Conservation (phyloP, 2,888 invertebrate species). For the Polydrusus tereticollis region DNA sequence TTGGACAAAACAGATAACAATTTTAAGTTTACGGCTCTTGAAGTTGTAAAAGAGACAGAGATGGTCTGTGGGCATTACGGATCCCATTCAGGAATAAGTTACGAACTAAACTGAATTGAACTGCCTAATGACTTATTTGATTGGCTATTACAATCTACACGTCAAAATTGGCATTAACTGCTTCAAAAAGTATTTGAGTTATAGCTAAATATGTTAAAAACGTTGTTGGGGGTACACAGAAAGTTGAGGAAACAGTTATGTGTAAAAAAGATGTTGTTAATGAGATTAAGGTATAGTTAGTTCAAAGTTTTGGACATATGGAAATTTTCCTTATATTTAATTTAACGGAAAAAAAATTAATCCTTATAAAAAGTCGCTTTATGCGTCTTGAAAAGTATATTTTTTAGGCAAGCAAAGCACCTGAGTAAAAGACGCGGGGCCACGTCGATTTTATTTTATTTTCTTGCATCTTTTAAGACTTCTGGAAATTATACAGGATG, state of each 20-base stretch:
- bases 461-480: too few species aligned
- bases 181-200: constrained; percentile 12
- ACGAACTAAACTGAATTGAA: constrained; percentile 30
- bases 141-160: constrained; percentile 20
- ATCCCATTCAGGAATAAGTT: constrained; percentile 31
- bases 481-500: too few species aligned
- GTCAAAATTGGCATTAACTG: constrained; percentile 3
- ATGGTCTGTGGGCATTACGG: constrained; percentile 23
- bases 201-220: neutral
- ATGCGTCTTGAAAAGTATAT: too few species aligned
- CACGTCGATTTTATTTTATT: too few species aligned
- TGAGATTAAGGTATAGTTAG: too few species aligned
- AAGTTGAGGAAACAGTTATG: neutral
- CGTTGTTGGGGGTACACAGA: neutral
- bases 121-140: constrained; percentile 30
- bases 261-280: too few species aligned
- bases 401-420: too few species aligned
- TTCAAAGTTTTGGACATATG: too few species aligned
- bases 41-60: constrained; percentile 28
- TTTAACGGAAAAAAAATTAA: too few species aligned
- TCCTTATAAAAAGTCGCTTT: too few species aligned
- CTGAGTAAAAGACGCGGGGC: too few species aligned
- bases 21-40: constrained; percentile 11
- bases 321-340: too few species aligned
- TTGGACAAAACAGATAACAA: constrained; percentile 26